A percentile compares a stretch with the other conserved stretches of the same genome.
Evolutionary conservation across 2,113 vertebrate species (phyloP).

Genomic region (Bubo bubo): DNA sequence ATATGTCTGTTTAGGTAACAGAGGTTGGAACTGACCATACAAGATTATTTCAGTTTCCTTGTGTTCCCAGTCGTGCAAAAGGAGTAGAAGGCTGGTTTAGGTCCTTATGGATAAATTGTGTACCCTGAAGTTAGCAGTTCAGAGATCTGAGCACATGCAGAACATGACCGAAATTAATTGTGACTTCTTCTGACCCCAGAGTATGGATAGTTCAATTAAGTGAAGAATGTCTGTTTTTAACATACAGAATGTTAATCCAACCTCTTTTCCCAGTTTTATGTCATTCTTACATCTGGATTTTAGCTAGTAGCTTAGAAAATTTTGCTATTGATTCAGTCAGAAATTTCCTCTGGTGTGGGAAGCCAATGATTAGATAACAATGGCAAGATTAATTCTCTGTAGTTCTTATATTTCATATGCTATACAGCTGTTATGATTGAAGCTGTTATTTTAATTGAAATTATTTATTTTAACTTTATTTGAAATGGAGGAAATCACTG

Average conservation of each 20-base stretch:
- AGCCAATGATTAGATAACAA: background rate
- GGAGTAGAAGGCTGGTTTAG: background rate
- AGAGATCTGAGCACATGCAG: background rate
- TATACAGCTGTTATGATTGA: background rate
- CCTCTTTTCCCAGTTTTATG: background rate
- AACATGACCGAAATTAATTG: background rate
- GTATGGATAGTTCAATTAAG: background rate
- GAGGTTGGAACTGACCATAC: background rate
- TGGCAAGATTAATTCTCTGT: background rate
- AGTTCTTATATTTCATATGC: background rate
- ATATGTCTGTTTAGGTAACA: background rate
- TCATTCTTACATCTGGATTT: background rate
- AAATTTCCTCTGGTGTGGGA: background rate
- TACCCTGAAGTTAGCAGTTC: background rate
- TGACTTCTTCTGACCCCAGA: background rate
- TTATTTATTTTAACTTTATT: constrained; percentile 24
- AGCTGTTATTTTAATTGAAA: background rate
- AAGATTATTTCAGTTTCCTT: background rate
- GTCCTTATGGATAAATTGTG: background rate
- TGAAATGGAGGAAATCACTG: background rate
- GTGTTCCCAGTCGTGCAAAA: background rate
- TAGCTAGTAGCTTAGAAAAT: background rate
- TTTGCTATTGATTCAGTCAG: background rate
- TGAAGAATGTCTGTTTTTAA: background rate
- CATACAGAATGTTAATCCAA: background rate